These are phyloP conservation scores for Sceloporus undulatus DNA, from an alignment of 2,113 vertebrate genomes.

Conservation along the genomic window DNA sequence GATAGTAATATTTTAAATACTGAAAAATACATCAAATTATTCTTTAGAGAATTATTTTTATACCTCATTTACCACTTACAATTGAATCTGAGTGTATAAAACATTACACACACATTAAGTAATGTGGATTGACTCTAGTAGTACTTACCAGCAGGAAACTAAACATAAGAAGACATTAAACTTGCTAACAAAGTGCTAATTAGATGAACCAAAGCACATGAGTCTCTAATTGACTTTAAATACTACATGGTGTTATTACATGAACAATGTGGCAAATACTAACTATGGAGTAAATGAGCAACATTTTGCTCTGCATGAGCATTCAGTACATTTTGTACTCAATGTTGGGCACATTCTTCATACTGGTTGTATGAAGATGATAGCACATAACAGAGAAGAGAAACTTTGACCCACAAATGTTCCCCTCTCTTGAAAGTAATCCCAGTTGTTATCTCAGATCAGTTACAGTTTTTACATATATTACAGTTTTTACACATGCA, in stretches of 20 bases:
- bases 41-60: conserved; percentile 31
- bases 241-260: not conserved
- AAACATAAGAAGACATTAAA: not conserved
- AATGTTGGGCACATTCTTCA: not conserved
- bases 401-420: not conserved
- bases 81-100: not conserved
- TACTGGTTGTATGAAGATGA: not conserved
- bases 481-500: too few species aligned
- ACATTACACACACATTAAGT: not conserved
- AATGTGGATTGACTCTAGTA: not conserved
- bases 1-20: not conserved
- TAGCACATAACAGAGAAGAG: not conserved
- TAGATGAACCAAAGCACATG: conserved; percentile 42
- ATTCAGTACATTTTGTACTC: not conserved
- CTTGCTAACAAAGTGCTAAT: conserved; percentile 12
- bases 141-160: conserved; percentile 21
- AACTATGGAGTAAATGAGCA: not conserved
- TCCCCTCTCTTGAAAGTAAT: not conserved
- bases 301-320: conserved; percentile 24
- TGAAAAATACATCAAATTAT: not conserved
- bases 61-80: not conserved
- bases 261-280: conserved; percentile 12
- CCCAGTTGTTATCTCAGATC: not conserved
- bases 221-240: conserved; percentile 27
- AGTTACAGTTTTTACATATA: not conserved